Conservation (phyloP, 2,113 vertebrate genomes). For the Prionailurus viverrinus region DNA sequence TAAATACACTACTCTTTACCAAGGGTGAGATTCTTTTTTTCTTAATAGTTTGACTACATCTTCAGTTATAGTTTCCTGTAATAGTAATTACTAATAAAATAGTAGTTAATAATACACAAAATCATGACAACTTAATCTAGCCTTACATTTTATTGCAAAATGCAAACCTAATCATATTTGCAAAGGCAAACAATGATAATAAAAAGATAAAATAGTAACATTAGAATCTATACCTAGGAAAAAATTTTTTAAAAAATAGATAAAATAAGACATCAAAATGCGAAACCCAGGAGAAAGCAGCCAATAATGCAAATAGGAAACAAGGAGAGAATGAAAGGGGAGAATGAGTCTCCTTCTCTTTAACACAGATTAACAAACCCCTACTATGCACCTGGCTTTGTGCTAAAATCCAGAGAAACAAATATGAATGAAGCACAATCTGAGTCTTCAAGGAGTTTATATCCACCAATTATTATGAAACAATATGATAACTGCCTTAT, state of each 20-base stretch:
- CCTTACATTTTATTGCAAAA: slow-evolving; percentile 15
- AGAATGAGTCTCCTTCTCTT: neutral
- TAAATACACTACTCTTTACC: neutral
- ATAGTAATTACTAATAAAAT: neutral
- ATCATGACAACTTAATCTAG: slow-evolving; percentile 6
- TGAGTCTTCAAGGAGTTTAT: neutral
- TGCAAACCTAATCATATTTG: neutral
- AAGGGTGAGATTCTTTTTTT: neutral
- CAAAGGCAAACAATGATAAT: neutral
- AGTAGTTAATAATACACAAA: neutral
- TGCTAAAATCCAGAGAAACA: neutral
- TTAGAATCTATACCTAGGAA: neutral
- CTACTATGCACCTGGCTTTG: neutral
- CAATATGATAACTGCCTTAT: neutral
- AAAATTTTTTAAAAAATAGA: neutral
- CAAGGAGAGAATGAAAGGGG: neutral
- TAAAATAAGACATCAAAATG: slow-evolving; percentile 2
- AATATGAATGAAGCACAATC: neutral
- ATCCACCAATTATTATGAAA: neutral
- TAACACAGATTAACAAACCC: neutral
- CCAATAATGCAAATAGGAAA: neutral
- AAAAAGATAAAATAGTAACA: neutral
- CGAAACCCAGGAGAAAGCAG: neutral
- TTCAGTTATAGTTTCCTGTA: neutral
- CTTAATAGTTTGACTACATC: neutral